phyloP scores from a whole-genome alignment of 2,888 invertebrate species.

The Drosophila putrida region DNA sequence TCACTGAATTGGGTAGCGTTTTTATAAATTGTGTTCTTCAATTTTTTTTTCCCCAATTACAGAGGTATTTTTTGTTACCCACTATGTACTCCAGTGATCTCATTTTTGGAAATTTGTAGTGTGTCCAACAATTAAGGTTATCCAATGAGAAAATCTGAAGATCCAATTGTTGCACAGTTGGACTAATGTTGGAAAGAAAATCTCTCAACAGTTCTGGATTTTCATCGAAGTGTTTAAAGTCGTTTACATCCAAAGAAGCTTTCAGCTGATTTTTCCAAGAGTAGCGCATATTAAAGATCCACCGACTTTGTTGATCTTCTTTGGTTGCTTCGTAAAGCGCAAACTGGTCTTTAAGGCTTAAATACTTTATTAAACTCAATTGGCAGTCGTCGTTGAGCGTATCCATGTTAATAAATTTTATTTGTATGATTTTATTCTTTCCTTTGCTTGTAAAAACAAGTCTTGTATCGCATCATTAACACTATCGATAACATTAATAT shows the following conservation, averaged over 20 bases:
- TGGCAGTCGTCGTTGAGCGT: slow-evolving; percentile 33
- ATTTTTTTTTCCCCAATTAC: too few relatives aligned
- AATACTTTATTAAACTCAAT: slow-evolving; percentile 21
- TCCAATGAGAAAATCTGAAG: neutral
- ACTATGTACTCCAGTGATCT: slow-evolving; percentile 11
- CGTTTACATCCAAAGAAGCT: neutral
- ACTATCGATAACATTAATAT: slow-evolving; percentile 1
- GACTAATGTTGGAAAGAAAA: slow-evolving; percentile 14
- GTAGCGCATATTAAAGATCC: slow-evolving; percentile 11
- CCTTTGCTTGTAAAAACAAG: neutral
- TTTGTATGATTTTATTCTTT: too few relatives aligned
- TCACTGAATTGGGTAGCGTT: neutral
- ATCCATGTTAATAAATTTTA: slow-evolving; percentile 6
- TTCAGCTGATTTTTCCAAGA: slow-evolving; percentile 18
- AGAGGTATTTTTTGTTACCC: neutral
- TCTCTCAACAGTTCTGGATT: neutral
- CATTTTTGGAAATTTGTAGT: slow-evolving; percentile 13
- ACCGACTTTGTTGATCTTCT: neutral
- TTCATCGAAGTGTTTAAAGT: neutral
- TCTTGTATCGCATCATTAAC: slow-evolving; percentile 7
- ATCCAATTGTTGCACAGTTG: slow-evolving; percentile 13
- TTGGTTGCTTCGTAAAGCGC: slow-evolving; percentile 28
- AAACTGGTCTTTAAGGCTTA: slow-evolving; percentile 32
- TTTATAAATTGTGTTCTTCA: neutral
- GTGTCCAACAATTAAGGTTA: slow-evolving; percentile 11